Evolutionary conservation across 2,888 invertebrate species (phyloP).

Genomic region (Meghimatium bilineatum): DNA sequence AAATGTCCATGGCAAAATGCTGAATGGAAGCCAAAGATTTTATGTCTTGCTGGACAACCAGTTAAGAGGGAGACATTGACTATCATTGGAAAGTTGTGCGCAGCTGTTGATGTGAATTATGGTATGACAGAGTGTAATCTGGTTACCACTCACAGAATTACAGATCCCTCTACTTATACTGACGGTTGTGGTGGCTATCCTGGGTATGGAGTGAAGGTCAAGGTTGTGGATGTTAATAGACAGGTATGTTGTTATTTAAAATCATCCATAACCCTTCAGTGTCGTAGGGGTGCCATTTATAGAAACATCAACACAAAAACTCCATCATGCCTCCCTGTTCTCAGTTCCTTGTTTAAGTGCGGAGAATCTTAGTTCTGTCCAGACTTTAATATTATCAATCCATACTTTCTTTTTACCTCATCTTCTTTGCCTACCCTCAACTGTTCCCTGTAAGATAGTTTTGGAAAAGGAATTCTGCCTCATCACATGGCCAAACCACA

Average conservation of each 20-base stretch:
- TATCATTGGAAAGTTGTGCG: slow-evolving; percentile 44
- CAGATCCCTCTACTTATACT: slow-evolving; percentile 26
- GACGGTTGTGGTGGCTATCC: slow-evolving; percentile 49
- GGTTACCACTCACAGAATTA: slow-evolving; percentile 46
- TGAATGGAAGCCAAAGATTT: slow-evolving; percentile 30
- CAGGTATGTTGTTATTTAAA: slow-evolving; percentile 6
- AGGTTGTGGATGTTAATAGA: slow-evolving; percentile 46
- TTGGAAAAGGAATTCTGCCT: no score
- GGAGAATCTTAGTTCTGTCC: no score
- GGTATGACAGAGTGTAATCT: slow-evolving; percentile 52
- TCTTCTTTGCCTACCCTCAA: no score
- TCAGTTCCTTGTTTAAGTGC: no score
- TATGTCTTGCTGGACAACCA: slow-evolving; percentile 51
- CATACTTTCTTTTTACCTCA: no score
- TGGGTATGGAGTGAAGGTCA: slow-evolving; percentile 44
- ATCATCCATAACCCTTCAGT: no score
- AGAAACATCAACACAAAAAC: no score
- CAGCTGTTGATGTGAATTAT: slow-evolving; percentile 50
- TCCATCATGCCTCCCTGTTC: no score
- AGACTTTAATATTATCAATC: no score
- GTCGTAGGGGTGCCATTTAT: no score
- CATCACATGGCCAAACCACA: no score
- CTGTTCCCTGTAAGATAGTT: no score
- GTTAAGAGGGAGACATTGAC: slow-evolving; percentile 35
- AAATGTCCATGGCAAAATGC: slow-evolving; percentile 41